phyloP scores from a whole-genome alignment of 2,888 invertebrate species.

The Lycophotia porphyrea region DNA sequence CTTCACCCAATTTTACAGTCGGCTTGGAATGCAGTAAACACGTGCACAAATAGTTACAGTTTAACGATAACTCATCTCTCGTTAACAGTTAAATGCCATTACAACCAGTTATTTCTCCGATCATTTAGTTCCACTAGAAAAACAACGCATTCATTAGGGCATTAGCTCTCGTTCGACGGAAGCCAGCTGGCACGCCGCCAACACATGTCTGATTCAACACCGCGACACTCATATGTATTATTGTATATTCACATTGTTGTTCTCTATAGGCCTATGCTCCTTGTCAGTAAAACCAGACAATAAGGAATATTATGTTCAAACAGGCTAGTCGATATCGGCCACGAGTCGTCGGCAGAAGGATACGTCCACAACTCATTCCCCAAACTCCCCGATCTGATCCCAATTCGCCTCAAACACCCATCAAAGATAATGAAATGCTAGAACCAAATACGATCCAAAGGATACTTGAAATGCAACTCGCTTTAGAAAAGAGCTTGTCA shows the following conservation, averaged over 20 bases:
- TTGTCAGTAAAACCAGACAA: conserved; percentile 48
- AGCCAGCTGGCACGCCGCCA: conserved; percentile 82
- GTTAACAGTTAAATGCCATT: conserved; percentile 70
- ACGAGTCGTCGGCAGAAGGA: conserved; percentile 84
- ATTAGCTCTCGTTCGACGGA: conserved; percentile 73
- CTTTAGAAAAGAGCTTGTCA: conserved; percentile 83
- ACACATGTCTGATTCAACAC: conserved; percentile 77
- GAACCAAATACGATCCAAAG: conserved; percentile 81
- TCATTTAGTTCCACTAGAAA: conserved; percentile 73
- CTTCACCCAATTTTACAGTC: conserved; percentile 35
- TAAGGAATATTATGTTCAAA: conserved; percentile 81
- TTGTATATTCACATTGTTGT: conserved; percentile 59
- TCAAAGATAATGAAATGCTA: conserved; percentile 67
- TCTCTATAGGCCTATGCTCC: conserved; percentile 50
- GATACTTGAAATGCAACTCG: conserved; percentile 86
- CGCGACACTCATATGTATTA: conserved; percentile 73
- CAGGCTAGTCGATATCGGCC: conserved; percentile 89
- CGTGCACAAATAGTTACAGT: conserved; percentile 58
- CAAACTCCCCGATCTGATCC: conserved; percentile 81
- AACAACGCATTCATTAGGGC: conserved; percentile 82
- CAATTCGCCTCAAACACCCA: conserved; percentile 60
- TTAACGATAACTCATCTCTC: conserved; percentile 68
- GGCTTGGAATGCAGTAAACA: conserved; percentile 59
- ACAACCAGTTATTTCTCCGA: conserved; percentile 70
- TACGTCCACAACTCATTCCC: conserved; percentile 77